Evolutionary conservation across 1,140 invertebrate species (phyloP).

Genomic region (Drusus annulatus): DNA sequence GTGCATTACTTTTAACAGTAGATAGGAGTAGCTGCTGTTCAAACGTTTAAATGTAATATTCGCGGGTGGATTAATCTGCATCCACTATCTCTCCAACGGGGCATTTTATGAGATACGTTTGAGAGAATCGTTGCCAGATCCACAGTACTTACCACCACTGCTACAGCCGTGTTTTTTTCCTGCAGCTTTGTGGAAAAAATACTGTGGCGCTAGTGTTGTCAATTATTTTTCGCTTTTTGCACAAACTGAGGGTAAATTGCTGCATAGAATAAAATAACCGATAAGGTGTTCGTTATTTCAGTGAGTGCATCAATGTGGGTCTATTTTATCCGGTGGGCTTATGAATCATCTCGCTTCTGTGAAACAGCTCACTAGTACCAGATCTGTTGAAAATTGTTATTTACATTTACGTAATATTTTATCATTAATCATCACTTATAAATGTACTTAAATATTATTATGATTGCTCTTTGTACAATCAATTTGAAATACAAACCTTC

Average conservation of each 20-base stretch:
- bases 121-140: slow-evolving; percentile 42
- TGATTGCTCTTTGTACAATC: too few species aligned
- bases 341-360: too few species aligned
- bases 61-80: slow-evolving; percentile 45
- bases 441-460: too few species aligned
- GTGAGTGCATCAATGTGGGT: neutral
- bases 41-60: slow-evolving; percentile 45
- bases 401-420: too few species aligned
- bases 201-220: neutral
- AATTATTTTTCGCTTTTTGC: slow-evolving; percentile 3
- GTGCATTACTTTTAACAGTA: slow-evolving; percentile 52
- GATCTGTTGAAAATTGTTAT: too few species aligned
- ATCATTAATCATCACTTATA: too few species aligned
- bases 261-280: neutral
- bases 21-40: neutral
- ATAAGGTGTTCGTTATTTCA: neutral
- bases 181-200: slow-evolving; percentile 15
- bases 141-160: neutral
- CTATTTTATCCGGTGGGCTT: too few species aligned
- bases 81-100: slow-evolving; percentile 43
- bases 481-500: too few species aligned
- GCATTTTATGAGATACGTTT: slow-evolving; percentile 52
- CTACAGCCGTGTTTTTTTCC: neutral
- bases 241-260: neutral
- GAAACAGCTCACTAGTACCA: too few species aligned